These are phyloP conservation scores for Otis tarda DNA, from an alignment of 2,113 vertebrate species.

Conservation along the genomic window DNA sequence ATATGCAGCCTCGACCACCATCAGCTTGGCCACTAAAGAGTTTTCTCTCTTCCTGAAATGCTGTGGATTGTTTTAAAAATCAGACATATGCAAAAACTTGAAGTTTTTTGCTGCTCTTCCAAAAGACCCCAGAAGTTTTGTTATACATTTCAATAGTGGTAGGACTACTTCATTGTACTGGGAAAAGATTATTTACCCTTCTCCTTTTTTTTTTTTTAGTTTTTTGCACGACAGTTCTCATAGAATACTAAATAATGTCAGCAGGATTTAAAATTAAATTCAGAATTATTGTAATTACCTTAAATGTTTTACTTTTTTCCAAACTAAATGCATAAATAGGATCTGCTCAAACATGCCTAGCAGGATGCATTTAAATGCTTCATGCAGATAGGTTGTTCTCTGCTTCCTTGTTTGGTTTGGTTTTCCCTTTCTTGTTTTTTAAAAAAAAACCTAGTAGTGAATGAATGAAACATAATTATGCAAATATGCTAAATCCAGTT, in stretches of 20 bases:
- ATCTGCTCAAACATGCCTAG: constrained; percentile 42
- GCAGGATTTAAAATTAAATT: constrained; percentile 36
- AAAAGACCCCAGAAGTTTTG: not conserved
- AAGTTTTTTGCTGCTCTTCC: not conserved
- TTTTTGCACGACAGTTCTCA: not conserved
- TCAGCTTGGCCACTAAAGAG: not conserved
- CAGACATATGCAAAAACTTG: not conserved
- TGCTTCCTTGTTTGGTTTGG: constrained; percentile 30
- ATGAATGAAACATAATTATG: constrained; percentile 52
- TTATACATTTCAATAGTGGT: not conserved
- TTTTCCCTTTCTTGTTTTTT: constrained; percentile 19
- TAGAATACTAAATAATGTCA: constrained; percentile 12
- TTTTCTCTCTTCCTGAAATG: not conserved
- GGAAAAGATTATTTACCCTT: not conserved
- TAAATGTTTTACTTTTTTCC: constrained; percentile 37
- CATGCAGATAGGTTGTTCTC: constrained; percentile 8
- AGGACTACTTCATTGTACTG: not conserved
- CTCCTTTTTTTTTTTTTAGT: not conserved
- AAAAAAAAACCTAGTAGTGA: not conserved
- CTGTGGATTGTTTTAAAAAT: not conserved
- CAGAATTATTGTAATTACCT: constrained; percentile 53
- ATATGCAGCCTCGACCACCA: not conserved
- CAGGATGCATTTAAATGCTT: constrained; percentile 43
- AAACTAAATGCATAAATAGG: constrained; percentile 47
- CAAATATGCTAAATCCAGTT: constrained; percentile 49